These are phyloP conservation scores for Dendrolimus pini DNA, from an alignment of 2,888 invertebrate genomes.

Conservation along the genomic window DNA sequence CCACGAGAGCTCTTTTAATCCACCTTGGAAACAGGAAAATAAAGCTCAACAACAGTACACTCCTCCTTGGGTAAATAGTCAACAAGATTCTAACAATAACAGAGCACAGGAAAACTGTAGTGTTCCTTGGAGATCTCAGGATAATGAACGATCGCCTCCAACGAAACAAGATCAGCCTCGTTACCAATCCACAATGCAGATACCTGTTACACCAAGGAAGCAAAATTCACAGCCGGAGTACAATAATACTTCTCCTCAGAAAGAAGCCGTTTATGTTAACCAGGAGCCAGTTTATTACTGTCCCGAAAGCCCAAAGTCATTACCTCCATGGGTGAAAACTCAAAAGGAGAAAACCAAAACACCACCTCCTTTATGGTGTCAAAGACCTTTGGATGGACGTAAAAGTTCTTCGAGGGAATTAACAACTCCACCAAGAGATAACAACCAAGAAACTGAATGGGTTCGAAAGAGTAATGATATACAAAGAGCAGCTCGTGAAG, in stretches of 20 bases:
- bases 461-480: constrained; percentile 61
- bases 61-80: constrained; percentile 43
- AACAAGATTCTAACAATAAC: constrained; percentile 46
- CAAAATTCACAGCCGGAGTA: constrained; percentile 46
- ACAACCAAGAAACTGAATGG: constrained; percentile 64
- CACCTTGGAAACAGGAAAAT: constrained; percentile 52
- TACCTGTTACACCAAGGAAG: constrained; percentile 61
- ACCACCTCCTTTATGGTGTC: constrained; percentile 66
- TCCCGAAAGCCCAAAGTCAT: constrained; percentile 62
- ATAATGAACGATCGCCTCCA: constrained; percentile 27
- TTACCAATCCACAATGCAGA: constrained; percentile 68
- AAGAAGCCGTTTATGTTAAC: constrained; percentile 62
- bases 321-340: constrained; percentile 66
- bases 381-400: constrained; percentile 54
- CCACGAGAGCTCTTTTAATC: constrained; percentile 36
- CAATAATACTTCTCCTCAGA: constrained; percentile 44
- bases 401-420: constrained; percentile 55
- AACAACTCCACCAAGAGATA: constrained; percentile 56
- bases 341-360: constrained; percentile 71
- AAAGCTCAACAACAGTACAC: constrained; percentile 40
- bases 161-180: constrained; percentile 47
- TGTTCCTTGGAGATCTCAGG: constrained; percentile 44
- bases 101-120: constrained; percentile 37
- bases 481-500: constrained; percentile 53
- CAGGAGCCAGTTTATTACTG: constrained; percentile 65